A percentile compares a stretch with the other conserved stretches of the same genome.
These are phyloP conservation scores for Lasaia peninsularis DNA, from an alignment of 1,140 invertebrate genomes.

Conservation along the genomic window DNA sequence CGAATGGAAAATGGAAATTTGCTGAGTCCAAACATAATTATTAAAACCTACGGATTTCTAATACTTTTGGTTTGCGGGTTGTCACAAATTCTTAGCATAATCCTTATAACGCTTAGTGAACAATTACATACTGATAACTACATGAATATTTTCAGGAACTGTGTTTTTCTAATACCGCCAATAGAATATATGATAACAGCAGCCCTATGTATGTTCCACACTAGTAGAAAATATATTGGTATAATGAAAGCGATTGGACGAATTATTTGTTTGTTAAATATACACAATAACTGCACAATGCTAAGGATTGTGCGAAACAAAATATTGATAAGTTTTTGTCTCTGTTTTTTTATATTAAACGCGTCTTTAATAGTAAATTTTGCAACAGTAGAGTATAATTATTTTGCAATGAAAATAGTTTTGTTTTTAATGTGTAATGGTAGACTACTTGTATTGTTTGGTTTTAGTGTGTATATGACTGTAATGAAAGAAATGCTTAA, in stretches of 20 bases:
- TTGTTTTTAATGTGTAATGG: not conserved
- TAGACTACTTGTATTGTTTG: not conserved
- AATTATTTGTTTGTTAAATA: not conserved
- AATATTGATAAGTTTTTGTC: not conserved
- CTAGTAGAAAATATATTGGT: not conserved
- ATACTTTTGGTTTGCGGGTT: not conserved
- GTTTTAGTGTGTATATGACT: not conserved
- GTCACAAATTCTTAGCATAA: not conserved
- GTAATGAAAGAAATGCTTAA: not conserved
- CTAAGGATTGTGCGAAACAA: not conserved
- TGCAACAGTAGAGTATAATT: not conserved
- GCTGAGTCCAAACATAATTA: not conserved
- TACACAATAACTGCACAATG: not conserved
- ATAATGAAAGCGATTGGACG: not conserved
- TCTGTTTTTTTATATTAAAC: not conserved
- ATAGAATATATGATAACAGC: not conserved
- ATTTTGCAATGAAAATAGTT: not conserved
- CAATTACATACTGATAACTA: no score
- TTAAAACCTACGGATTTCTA: not conserved
- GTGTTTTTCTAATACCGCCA: not conserved
- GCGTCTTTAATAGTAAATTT: not conserved
- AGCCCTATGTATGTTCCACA: not conserved
- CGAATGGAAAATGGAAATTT: slow-evolving; percentile 1
- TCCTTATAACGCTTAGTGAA: no score
- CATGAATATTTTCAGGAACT: not conserved